Evolutionary conservation across 2,888 invertebrate genomes (phyloP), one percentile per base, ranked within the genome.

Genomic region (Torymus tubicola): DNA sequence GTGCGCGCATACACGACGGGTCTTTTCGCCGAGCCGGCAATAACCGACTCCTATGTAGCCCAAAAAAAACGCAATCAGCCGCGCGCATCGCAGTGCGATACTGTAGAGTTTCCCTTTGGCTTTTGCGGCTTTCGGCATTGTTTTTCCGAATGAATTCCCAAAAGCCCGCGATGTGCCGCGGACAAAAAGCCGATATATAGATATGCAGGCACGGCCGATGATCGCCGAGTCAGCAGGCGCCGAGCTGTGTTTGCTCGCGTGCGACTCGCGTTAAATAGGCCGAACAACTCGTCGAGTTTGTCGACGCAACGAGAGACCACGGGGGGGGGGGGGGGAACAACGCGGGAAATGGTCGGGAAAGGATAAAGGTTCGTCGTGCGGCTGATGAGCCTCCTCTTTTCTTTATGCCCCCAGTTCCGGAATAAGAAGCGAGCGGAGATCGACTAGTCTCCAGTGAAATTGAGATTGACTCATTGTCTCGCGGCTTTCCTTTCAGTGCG

Each of bases 361-460:
- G 63, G 31, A 61, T 55, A 72, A 55, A 21, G 31, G 8, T 8
- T 42, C 42, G 42, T 42, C 42, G 42, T 68, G 67, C 60, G 58
- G 57, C 67, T 50, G 16, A 24, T 14, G 71, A 31, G 50, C 58
- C 67, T 58, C 63, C 31, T 64, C 53, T 60, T 67, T 24, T 50
- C 57, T 70, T 53, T 64, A 4, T 14, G 21, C 24, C 53, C 18
- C n/a, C 24, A 14, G 31, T 8, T 42, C 14, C 60, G 16, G 14
- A 55, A 42, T 5, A 68, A 58, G 31, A 53, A 69, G 55, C 69
- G 61, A 55, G 50, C 21, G 57, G 77, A 57, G 77, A 77, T 70
- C 70, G 61, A 77, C 77, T 70, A 57, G 57, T 77, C 77, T 77
- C 70, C 21, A 57, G 16, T 69, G 42, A 64, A 77, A 77, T 77